A percentile compares a stretch with the other conserved stretches of the same genome.
phyloP scores from a whole-genome alignment of 2,113 vertebrate genomes.

The Peromyscus maniculatus region DNA sequence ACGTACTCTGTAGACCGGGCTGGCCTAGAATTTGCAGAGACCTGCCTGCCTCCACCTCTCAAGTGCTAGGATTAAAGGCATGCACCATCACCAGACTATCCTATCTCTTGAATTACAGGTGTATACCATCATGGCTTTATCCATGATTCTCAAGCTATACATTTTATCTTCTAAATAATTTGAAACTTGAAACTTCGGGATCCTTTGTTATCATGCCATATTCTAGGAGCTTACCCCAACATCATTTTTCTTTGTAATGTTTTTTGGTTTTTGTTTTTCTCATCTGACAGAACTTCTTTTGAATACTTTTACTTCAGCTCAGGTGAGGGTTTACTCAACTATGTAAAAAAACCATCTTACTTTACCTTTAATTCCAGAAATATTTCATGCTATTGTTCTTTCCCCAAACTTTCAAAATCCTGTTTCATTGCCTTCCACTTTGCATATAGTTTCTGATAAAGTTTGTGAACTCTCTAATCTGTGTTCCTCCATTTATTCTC shows the following conservation, averaged over 20 bases:
- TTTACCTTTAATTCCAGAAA: neutral
- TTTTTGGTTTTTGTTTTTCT: neutral
- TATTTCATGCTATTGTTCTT: neutral
- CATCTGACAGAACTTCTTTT: neutral
- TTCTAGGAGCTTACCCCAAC: neutral
- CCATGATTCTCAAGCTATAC: neutral
- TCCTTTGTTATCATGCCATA: fast-evolving
- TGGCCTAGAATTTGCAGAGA: neutral
- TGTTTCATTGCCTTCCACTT: neutral
- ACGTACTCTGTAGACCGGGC: neutral
- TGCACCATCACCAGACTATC: neutral
- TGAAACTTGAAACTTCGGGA: neutral
- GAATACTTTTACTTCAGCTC: neutral
- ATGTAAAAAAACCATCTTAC: neutral
- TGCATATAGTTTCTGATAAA: neutral
- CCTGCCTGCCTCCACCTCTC: neutral
- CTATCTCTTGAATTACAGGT: too few species aligned
- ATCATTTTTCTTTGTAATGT: neutral
- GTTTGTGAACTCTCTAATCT: neutral
- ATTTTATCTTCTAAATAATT: neutral
- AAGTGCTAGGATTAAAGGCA: neutral
- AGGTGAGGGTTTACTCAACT: neutral
- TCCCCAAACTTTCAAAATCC: too few species aligned
- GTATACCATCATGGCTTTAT: neutral
- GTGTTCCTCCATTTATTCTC: neutral